These are phyloP conservation scores for Drosophila neotestacea DNA, from an alignment of 2,888 invertebrate genomes.

Conservation along the genomic window DNA sequence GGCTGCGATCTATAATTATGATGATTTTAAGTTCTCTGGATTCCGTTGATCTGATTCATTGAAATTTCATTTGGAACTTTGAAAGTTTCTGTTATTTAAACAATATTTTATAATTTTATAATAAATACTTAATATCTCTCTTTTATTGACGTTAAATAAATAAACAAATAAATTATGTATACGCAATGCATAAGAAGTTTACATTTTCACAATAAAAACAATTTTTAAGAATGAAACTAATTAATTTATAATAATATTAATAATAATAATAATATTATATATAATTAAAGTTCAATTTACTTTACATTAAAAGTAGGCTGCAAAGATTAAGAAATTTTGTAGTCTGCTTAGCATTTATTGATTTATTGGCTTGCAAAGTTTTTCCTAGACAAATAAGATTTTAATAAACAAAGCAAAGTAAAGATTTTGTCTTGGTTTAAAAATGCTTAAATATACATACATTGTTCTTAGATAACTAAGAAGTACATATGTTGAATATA, in stretches of 20 bases:
- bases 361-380: neutral
- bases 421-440: neutral
- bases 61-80: neutral
- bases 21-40: neutral
- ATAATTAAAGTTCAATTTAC: no score
- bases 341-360: constrained; percentile 1
- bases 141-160: no score
- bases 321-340: neutral
- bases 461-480: no score
- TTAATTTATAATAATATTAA: no score
- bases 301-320: neutral
- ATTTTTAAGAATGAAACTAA: no score
- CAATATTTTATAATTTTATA: no score
- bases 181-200: no score
- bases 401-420: neutral
- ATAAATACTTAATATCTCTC: no score
- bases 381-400: neutral
- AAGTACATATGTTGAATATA: neutral
- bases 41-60: neutral
- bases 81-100: no score
- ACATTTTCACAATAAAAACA: no score
- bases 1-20: constrained; percentile 10
- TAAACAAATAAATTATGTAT: no score
- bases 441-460: neutral
- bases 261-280: no score